Evolutionary conservation across 2,797 vertebrate species (phyloP).

Genomic region (Denticeps clupeoides): DNA sequence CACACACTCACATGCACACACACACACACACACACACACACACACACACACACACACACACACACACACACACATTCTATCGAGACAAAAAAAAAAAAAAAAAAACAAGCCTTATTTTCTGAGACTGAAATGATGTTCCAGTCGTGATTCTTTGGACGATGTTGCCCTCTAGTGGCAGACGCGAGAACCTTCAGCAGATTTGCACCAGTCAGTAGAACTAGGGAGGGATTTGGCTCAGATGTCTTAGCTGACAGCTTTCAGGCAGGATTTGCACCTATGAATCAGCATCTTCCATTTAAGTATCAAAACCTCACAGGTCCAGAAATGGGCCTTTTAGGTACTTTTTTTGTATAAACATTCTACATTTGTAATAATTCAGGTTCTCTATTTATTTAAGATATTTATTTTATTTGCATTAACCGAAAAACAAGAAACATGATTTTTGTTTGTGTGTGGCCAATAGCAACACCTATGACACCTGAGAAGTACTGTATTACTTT

Average conservation of each 20-base stretch:
- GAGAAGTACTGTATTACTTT: constrained; percentile 17
- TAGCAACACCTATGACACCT: not conserved
- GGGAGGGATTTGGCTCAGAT: not conserved
- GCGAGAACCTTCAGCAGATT: constrained; percentile 23
- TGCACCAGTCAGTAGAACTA: constrained; percentile 4
- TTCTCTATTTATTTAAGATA: constrained; percentile 16
- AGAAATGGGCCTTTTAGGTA: constrained; percentile 12
- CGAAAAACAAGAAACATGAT: not conserved
- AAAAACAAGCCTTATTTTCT: constrained; percentile 28
- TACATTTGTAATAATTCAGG: constrained; percentile 11
- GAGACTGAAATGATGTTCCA: constrained; percentile 5
- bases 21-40: not conserved
- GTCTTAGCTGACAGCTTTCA: not conserved
- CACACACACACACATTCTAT: constrained; percentile 6
- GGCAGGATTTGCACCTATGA: not conserved
- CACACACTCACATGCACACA: not conserved
- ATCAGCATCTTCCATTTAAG: constrained; percentile 13
- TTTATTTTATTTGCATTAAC: not conserved
- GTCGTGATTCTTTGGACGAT: constrained; percentile 15
- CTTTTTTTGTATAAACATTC: constrained; percentile 21
- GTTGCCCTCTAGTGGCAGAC: constrained; percentile 36
- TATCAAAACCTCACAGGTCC: constrained; percentile 9
- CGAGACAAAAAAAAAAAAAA: too few species aligned
- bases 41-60: not conserved
- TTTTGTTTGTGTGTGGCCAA: not conserved